Evolutionary conservation across 1,140 invertebrate genomes (phyloP), one percentile per base, ranked within the genome.

Genomic region (Drosophila arawakana): DNA sequence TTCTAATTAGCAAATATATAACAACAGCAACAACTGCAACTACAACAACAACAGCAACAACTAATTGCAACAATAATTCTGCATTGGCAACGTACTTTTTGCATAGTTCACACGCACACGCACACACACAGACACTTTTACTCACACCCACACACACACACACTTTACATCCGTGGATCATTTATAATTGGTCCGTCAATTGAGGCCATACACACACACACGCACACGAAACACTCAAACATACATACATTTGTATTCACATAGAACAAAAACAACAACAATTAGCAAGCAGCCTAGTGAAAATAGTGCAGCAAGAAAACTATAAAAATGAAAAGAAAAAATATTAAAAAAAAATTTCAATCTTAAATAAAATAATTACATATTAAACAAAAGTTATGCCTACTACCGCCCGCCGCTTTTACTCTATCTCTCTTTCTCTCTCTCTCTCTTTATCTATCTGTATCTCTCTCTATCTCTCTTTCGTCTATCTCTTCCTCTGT

Each of bases 321-420:
- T 35, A 37, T 55, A 61, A 73, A 63, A 76, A 68, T 46, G 54
- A 41, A 75, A 76, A 49, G 69, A 70, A 70, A 39, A 57, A 52
- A 49, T 9, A 34, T 10, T 41, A 78, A 81, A 67, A 59, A 67
- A 77, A 39, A 54, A 59, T 72, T 57, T 72, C 57, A 39, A 63
- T 15, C 67, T 70, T 47, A 71, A 80, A 71, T 57, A 52, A 46
- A 73, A 52, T 21, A 30, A 30, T 65, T 82, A 82, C 49, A 66
- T 73, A 70, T 39, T 82, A 85, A 76, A 69, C 73, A 86, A 88
- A 74, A 88, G 76, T 83, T 82, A 88, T 88, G 83, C 83, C 83
- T 86, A 86, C 80, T 80, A 89, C 83, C 83, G 80, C 83, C 83
- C 83, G 83, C 83, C 83, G 83, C 83, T 86, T 86, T 86, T 76